Conservation (phyloP, 2,797 vertebrate species). For the Lycodopsis pacificus region DNA sequence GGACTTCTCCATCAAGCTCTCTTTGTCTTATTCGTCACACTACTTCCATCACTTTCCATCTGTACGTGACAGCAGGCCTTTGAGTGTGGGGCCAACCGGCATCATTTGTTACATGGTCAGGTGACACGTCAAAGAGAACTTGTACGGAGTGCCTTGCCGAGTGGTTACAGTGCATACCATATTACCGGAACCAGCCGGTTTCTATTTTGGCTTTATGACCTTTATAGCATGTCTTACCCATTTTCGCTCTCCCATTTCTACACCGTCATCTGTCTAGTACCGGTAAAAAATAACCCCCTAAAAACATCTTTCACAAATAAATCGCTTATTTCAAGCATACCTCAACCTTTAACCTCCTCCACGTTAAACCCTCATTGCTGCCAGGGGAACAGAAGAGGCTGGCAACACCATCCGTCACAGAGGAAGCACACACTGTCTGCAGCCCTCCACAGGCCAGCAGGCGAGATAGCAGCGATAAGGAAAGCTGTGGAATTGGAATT, state of each 20-base stretch:
- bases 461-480: not conserved
- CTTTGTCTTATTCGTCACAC: not conserved
- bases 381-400: constrained; percentile 6
- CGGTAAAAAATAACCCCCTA: not conserved
- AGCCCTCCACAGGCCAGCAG: not conserved
- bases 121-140: not conserved
- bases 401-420: constrained; percentile 12
- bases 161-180: not conserved
- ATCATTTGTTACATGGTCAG: not conserved
- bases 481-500: not conserved
- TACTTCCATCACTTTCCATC: not conserved
- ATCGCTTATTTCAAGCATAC: not conserved
- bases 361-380: not conserved
- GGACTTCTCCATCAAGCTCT: not conserved
- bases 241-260: not conserved
- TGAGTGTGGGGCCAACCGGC: not conserved
- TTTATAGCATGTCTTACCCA: not conserved
- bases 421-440: not conserved
- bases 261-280: not conserved
- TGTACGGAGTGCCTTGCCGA: not conserved
- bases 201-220: not conserved
- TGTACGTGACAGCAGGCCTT: not conserved
- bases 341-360: not conserved
- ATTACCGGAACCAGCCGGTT: not conserved
- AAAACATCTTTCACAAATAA: not conserved